Evolutionary conservation across 1,140 invertebrate genomes (phyloP).

Genomic region (Marisa cornuarietis): DNA sequence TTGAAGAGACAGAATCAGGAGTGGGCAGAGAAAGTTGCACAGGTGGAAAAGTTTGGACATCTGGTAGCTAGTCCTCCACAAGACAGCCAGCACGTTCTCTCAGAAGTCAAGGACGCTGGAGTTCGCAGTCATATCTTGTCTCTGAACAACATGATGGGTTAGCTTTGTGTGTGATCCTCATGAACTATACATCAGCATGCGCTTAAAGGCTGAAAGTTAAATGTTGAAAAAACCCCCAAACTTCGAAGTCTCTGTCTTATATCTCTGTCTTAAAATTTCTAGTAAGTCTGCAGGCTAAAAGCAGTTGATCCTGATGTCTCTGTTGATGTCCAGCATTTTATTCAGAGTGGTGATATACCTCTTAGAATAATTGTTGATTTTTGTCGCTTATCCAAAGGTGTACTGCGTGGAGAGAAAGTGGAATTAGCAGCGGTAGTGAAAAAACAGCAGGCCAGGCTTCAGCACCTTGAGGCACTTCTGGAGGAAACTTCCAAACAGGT

Average conservation of each 20-base stretch:
- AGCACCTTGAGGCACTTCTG: constrained; percentile 50
- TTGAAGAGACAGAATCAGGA: constrained; percentile 54
- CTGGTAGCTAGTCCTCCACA: constrained; percentile 23
- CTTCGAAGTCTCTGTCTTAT: no score
- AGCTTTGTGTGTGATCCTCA: constrained; percentile 9
- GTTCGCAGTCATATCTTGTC: constrained; percentile 57
- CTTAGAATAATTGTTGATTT: background rate
- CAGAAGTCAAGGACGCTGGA: constrained; percentile 49
- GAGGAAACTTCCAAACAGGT: constrained; percentile 53
- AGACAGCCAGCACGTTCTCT: constrained; percentile 35
- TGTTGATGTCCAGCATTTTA: background rate
- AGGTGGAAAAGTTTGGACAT: constrained; percentile 40
- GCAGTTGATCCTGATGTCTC: background rate
- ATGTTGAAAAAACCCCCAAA: no score
- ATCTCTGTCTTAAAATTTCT: background rate
- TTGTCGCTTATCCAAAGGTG: constrained; percentile 38
- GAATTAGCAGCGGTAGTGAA: constrained; percentile 58
- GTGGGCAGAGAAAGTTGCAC: constrained; percentile 45
- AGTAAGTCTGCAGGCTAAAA: background rate
- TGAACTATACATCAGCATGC: no score
- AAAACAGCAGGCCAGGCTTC: constrained; percentile 61
- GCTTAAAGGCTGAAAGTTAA: no score
- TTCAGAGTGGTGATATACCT: background rate
- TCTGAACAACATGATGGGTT: constrained; percentile 63
- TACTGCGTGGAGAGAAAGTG: constrained; percentile 59